Base-by-base conservation (phyloP, 1,140 invertebrate species). In the Adoxophyes honmai region DNA sequence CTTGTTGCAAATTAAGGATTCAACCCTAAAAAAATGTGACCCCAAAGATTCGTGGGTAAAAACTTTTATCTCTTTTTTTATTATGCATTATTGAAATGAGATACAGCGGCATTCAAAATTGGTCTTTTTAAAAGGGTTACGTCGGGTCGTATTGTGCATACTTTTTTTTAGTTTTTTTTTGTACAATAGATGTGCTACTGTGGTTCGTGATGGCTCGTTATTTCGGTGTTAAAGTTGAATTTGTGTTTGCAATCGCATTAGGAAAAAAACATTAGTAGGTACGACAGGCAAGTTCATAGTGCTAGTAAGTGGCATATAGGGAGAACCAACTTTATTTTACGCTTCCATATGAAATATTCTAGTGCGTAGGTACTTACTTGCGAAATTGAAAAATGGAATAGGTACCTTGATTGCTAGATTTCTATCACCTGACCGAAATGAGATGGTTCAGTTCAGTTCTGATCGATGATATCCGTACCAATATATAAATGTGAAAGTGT, bases 1-100 rank as follows among this genome's bases (percentile, higher is more conserved):
- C 84, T 87, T 87, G 84, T 87, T 84, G 84, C 84, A 87, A 87
- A 87, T 87, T 87, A 87, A 83, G 80, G 75, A 84, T 82, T 78
- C 80, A 81, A 86, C 69, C 65, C 71, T 51, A 67, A 86, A 86
- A 85, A 87, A 85, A 66, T 71, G 77, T 78, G 83, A 81, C 84
- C 60, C 81, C 74, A 85, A 87, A 85, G 77, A 69, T 58, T 70
- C 81, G 81, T 84, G 80, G 80, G 83, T 85, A 86, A 82, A 84
- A 78, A 70, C 66, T 82, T 83, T 79, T 84, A 85, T 85, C 77
- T 78, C 75, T 73, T 76, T 79, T 83, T 86, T 71, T 76, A 78
- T 75, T 75, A 76, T 64, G 73, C 71, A 68, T 77, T 86, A 86
- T 86, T 86, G 84, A 86, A 87, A 87, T 80, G 78, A 86, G 84